These are phyloP conservation scores for Calyptommatus sinebrachiatus DNA, from an alignment of 2,113 vertebrate genomes.

Conservation along the genomic window DNA sequence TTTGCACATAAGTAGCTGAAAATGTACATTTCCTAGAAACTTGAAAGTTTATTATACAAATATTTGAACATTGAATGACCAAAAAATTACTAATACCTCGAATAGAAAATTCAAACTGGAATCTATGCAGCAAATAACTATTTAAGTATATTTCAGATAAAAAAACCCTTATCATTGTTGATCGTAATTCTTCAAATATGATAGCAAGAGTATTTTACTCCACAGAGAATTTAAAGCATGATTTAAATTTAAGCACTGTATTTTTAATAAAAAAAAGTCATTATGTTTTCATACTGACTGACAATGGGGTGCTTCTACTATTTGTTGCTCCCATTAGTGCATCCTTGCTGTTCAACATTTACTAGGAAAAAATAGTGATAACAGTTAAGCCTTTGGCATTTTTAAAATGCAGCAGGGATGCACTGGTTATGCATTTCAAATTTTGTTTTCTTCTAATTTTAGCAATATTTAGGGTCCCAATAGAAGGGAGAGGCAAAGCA, in stretches of 20 bases:
- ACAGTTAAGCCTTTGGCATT: too few relatives aligned
- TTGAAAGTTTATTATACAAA: slow-evolving; percentile 6
- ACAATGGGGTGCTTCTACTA: slow-evolving; percentile 19
- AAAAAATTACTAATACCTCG: slow-evolving; percentile 28
- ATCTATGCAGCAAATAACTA: slow-evolving; percentile 39
- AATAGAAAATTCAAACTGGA: slow-evolving; percentile 34
- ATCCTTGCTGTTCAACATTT: too few relatives aligned
- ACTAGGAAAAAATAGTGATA: too few relatives aligned
- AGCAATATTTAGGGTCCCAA: too few relatives aligned
- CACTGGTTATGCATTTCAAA: too few relatives aligned
- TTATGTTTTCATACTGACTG: slow-evolving; percentile 16
- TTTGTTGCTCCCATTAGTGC: too few relatives aligned
- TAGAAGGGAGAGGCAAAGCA: too few relatives aligned
- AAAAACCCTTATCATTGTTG: slow-evolving; percentile 54
- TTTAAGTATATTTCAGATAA: slow-evolving; percentile 46
- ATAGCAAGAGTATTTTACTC: slow-evolving; percentile 30
- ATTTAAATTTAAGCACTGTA: slow-evolving; percentile 46
- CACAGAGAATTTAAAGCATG: slow-evolving; percentile 38
- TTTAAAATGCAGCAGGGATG: too few relatives aligned
- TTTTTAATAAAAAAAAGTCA: slow-evolving; percentile 19
- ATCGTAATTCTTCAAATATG: slow-evolving; percentile 41
- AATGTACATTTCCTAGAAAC: not conserved
- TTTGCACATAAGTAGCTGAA: too few relatives aligned
- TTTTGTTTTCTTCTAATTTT: too few relatives aligned
- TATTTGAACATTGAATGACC: slow-evolving; percentile 15